Conservation (phyloP, 2,888 invertebrate species). For the Prostheceraeus crozeri region DNA sequence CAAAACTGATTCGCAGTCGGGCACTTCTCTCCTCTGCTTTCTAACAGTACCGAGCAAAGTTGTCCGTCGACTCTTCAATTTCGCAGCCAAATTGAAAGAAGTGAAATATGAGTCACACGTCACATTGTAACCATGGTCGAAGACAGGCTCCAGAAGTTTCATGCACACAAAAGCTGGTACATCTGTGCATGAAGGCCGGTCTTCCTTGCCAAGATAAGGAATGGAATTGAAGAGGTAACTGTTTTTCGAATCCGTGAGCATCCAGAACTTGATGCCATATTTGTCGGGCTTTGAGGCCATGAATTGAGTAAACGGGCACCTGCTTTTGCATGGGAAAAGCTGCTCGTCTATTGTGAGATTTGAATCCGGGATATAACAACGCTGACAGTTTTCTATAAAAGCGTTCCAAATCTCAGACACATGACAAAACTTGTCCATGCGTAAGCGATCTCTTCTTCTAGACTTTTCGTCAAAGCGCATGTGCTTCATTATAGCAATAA, state of each 20-base stretch:
- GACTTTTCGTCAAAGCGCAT: no score
- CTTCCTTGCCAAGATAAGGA: conserved; percentile 34
- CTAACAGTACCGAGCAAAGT: conserved; percentile 12
- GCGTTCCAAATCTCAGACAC: conserved; percentile 8
- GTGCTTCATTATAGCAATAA: no score
- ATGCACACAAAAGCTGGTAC: conserved; percentile 2
- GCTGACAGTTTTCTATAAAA: conserved; percentile 17
- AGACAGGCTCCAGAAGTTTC: conserved; percentile 3
- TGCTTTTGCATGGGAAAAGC: conserved; percentile 17
- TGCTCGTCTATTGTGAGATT: conserved; percentile 9
- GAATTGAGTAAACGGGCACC: conserved; percentile 16
- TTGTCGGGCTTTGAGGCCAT: conserved; percentile 18
- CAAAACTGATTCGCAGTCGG: conserved; percentile 17
- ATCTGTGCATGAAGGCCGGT: background rate
- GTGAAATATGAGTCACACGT: conserved; percentile 21
- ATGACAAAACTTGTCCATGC: background rate
- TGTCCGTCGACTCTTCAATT: conserved; percentile 21
- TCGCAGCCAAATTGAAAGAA: background rate
- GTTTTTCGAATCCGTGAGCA: conserved; percentile 10
- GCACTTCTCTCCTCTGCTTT: conserved; percentile 14
- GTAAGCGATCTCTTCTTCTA: no score
- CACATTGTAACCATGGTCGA: conserved; percentile 25
- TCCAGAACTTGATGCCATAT: conserved; percentile 2
- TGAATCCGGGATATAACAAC: conserved; percentile 3
- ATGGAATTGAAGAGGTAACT: conserved; percentile 15